Conservation (phyloP, 2,888 invertebrate genomes). For the Diadromus collaris region DNA sequence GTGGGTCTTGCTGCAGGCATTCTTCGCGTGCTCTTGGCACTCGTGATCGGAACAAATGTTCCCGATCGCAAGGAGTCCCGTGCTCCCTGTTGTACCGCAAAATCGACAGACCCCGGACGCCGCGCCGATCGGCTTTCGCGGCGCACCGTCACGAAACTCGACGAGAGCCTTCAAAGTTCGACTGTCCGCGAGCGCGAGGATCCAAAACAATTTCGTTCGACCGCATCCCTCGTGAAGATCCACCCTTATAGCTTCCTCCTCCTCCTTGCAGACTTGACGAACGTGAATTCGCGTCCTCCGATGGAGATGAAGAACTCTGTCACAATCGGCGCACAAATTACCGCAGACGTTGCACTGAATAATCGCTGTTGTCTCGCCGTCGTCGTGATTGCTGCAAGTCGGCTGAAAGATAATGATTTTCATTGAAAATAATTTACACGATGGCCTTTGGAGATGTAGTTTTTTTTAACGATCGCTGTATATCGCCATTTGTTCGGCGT, state of each 20-base stretch:
- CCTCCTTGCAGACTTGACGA: slow-evolving; percentile 96
- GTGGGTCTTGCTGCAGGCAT: slow-evolving; percentile 91
- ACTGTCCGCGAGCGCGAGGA: slow-evolving; percentile 95
- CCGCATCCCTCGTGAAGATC: slow-evolving; percentile 99
- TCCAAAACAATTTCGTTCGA: slow-evolving; percentile 97
- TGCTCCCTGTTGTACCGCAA: slow-evolving; percentile 91
- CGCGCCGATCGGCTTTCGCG: slow-evolving; percentile 80
- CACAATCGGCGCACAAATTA: slow-evolving; percentile 97
- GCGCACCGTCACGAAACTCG: slow-evolving; percentile 92
- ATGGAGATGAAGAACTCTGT: slow-evolving; percentile 96
- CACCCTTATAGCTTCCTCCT: slow-evolving; percentile 97
- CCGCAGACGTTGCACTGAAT: slow-evolving; percentile 96
- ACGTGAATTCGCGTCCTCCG: slow-evolving; percentile 92
- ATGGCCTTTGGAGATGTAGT: neutral
- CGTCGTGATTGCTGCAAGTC: slow-evolving; percentile 98
- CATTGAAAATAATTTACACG: neutral
- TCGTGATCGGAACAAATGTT: slow-evolving; percentile 97
- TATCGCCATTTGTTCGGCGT: neutral
- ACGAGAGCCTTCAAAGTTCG: slow-evolving; percentile 94
- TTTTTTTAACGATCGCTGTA: neutral
- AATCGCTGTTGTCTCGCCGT: slow-evolving; percentile 94
- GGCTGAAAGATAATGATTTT: slow-evolving; percentile 82
- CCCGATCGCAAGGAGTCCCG: slow-evolving; percentile 93
- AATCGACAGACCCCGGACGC: slow-evolving; percentile 91
- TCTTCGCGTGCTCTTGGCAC: slow-evolving; percentile 91